These are phyloP conservation scores for Antennarius maculatus DNA, from an alignment of 2,797 vertebrate genomes.

Conservation along the genomic window DNA sequence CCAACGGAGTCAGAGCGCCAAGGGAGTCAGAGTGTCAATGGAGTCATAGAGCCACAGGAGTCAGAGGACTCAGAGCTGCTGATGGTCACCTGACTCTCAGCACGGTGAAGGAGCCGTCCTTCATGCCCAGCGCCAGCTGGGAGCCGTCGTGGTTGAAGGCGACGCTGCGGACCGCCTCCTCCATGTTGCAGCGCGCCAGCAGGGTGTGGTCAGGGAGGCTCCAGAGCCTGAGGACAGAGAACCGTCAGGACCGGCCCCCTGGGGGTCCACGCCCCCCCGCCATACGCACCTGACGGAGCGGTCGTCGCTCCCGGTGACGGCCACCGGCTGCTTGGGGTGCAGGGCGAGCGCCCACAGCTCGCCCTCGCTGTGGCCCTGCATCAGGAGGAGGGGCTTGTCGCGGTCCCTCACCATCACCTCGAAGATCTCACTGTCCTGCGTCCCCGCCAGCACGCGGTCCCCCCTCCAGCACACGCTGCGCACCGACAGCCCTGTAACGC, in stretches of 20 bases:
- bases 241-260: neutral
- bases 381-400: constrained; percentile 93
- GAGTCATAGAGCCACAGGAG: no score
- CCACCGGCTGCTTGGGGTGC: constrained; percentile 94
- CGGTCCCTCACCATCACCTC: constrained; percentile 95
- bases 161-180: constrained; percentile 92
- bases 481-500: constrained; percentile 89
- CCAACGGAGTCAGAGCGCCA: no score
- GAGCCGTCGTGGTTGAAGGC: constrained; percentile 93
- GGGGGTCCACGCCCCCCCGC: no score
- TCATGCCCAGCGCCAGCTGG: constrained; percentile 95
- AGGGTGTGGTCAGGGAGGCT: constrained; percentile 92
- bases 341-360: constrained; percentile 95
- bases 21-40: no score
- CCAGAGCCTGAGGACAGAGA: constrained; percentile 84
- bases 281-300: constrained; percentile 89
- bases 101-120: constrained; percentile 97
- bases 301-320: constrained; percentile 94
- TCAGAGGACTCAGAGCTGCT: no score
- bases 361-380: constrained; percentile 96
- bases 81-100: constrained; percentile 87
- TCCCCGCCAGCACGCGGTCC: constrained; percentile 92
- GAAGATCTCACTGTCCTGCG: constrained; percentile 97
- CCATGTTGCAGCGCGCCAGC: constrained; percentile 96
- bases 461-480: constrained; percentile 97